Conservation (phyloP, 2,888 invertebrate genomes). For the Amphipyra tragopoginis region DNA sequence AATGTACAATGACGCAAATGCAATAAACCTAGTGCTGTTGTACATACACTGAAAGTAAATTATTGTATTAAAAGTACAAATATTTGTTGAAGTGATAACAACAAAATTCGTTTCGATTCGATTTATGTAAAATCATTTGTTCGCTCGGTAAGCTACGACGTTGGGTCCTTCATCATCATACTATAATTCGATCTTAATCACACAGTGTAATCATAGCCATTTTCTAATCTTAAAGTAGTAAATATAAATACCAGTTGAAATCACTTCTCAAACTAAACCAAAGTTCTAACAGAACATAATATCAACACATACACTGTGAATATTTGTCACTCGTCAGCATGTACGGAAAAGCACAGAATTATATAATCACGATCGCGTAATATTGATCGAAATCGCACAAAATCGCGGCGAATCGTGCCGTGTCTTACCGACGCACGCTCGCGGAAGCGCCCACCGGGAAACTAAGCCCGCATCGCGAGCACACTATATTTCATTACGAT, state of each 20-base stretch:
- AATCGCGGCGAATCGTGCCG: slow-evolving; percentile 2
- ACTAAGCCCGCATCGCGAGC: slow-evolving; percentile 58
- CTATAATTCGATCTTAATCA: not conserved
- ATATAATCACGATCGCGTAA: not conserved
- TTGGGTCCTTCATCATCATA: not conserved
- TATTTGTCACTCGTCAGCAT: not conserved
- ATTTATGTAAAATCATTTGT: no score
- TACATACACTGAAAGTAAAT: no score
- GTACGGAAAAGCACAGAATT: not conserved
- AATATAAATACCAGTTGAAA: not conserved
- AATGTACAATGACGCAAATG: no score
- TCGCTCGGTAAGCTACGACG: no score
- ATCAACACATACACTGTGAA: not conserved
- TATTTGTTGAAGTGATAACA: no score
- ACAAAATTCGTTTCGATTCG: no score
- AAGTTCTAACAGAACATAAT: not conserved
- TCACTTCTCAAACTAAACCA: not conserved
- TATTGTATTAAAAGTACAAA: no score
- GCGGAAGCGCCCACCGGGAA: slow-evolving; percentile 61
- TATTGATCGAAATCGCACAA: slow-evolving; percentile 1
- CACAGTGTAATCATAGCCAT: not conserved
- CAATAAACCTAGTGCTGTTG: no score
- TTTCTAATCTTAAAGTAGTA: not conserved
- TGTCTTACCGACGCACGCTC: slow-evolving; percentile 50
- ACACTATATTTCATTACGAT: slow-evolving; percentile 61